A percentile compares a stretch with the other conserved stretches of the same genome.
These are phyloP conservation scores for Hypomecis punctinalis DNA, from an alignment of 2,888 invertebrate species.

Conservation along the genomic window DNA sequence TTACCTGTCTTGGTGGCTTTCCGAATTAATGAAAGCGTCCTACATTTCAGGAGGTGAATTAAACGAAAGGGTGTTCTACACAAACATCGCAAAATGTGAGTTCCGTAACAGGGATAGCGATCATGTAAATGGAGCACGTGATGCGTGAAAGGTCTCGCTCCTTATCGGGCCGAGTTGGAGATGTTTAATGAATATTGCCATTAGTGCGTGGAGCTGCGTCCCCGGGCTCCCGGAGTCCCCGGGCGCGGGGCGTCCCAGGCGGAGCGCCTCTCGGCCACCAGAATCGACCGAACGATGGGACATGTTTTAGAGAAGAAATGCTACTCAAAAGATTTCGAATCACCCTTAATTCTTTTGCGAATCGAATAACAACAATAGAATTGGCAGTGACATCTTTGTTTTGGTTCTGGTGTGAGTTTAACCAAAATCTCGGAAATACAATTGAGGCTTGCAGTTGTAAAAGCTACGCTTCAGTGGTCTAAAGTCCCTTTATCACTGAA, in stretches of 20 bases:
- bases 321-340: slow-evolving; percentile 8
- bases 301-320: slow-evolving; percentile 9
- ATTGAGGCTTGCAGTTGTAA: too few relatives aligned
- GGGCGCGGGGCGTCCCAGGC: too few relatives aligned
- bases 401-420: too few relatives aligned
- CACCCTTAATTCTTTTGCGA: slow-evolving; percentile 9
- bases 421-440: too few relatives aligned
- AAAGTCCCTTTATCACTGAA: too few relatives aligned
- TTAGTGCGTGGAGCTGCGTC: neutral
- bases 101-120: neutral
- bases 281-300: neutral
- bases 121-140: neutral
- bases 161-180: neutral
- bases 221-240: neutral
- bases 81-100: too few relatives aligned
- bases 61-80: neutral
- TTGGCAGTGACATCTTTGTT: neutral
- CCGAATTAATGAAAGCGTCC: neutral
- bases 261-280: too few relatives aligned
- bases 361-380: neutral
- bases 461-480: too few relatives aligned
- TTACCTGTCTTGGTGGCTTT: neutral
- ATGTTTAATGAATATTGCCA: slow-evolving; percentile 7
- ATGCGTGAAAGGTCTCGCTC: neutral
- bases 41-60: neutral